A percentile compares a stretch with the other conserved stretches of the same genome.
Conservation (phyloP, 2,888 invertebrate species). For the Eupithecia tripunctaria region DNA sequence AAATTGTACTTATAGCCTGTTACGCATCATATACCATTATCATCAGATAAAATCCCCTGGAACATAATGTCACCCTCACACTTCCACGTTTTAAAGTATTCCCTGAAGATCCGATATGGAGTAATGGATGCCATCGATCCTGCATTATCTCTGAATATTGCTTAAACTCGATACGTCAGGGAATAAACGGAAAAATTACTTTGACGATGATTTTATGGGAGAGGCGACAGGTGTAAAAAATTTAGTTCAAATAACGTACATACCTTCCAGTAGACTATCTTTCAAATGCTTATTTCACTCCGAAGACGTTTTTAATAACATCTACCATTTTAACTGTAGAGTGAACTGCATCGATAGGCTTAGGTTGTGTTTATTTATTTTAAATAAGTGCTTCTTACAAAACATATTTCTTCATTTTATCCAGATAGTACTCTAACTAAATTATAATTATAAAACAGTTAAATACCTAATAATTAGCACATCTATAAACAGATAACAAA, state of each 20-base stretch:
- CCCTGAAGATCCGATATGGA: slow-evolving; percentile 23
- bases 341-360: too few species aligned
- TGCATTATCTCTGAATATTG: slow-evolving; percentile 10
- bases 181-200: slow-evolving; percentile 11
- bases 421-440: too few species aligned
- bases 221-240: not conserved
- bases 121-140: slow-evolving; percentile 28
- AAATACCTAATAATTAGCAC: too few species aligned
- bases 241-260: not conserved
- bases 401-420: too few species aligned
- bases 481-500: too few species aligned
- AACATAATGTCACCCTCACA: not conserved
- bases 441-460: too few species aligned
- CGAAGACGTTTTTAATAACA: not conserved
- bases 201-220: not conserved
- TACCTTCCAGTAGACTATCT: not conserved
- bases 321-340: too few species aligned
- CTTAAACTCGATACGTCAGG: slow-evolving; percentile 6
- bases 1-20: not conserved
- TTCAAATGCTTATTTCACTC: not conserved
- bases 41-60: not conserved
- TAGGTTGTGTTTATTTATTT: too few species aligned
- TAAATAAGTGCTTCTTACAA: too few species aligned
- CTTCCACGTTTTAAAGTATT: slow-evolving; percentile 24
- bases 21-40: not conserved